These are phyloP conservation scores for Conus betulinus DNA, from an alignment of 1,140 invertebrate genomes.

Conservation along the genomic window DNA sequence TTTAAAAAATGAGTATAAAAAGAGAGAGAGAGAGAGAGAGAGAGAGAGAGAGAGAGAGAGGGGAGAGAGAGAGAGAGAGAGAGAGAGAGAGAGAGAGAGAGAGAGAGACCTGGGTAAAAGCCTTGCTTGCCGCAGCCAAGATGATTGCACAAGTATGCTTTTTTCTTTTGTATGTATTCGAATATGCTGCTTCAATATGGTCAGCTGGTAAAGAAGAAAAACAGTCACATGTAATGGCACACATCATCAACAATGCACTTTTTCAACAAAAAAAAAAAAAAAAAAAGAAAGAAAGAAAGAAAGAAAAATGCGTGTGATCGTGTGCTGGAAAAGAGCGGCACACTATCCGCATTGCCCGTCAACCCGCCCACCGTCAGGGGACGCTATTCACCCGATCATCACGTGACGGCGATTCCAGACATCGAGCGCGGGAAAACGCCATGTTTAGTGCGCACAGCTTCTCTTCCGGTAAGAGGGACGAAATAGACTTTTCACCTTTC, in stretches of 20 bases:
- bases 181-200: constrained; percentile 40
- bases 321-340: neutral
- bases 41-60: neutral
- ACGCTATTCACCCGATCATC: too few species aligned
- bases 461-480: too few species aligned
- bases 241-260: neutral
- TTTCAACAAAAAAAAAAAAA: neutral
- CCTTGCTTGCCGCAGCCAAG: constrained; percentile 34
- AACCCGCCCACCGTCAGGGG: too few species aligned
- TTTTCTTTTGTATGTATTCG: constrained; percentile 40
- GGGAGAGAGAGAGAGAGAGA: neutral
- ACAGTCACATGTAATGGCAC: neutral
- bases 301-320: neutral
- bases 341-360: too few species aligned
- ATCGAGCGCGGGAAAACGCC: too few species aligned
- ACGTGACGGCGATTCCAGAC: too few species aligned
- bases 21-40: constrained; percentile 15
- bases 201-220: constrained; percentile 26
- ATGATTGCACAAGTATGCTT: constrained; percentile 35
- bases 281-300: neutral
- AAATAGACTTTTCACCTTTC: too few species aligned
- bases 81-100: constrained; percentile 27
- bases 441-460: too few species aligned
- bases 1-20: neutral
- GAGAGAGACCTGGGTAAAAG: constrained; percentile 36